Conservation (phyloP, 1,140 invertebrate genomes). For the Drosophila hydei region DNA sequence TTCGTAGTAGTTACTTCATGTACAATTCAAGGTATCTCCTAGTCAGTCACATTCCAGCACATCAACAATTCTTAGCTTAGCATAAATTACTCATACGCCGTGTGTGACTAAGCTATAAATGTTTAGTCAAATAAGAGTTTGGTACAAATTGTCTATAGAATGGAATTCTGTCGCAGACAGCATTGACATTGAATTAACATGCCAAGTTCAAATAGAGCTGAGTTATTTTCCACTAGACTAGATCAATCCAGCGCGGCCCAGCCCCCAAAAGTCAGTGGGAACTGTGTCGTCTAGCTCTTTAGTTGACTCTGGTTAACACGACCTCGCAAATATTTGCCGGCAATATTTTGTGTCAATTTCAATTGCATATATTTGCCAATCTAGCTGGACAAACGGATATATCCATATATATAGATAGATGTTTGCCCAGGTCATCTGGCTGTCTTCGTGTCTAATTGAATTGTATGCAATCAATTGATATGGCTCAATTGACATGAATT, state of each 20-base stretch:
- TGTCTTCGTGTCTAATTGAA: conserved; percentile 37
- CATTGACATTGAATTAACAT: conserved; percentile 12
- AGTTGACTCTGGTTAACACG: conserved; percentile 26
- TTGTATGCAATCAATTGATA: conserved; percentile 49
- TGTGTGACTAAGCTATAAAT: conserved; percentile 51
- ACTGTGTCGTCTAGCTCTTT: conserved; percentile 20
- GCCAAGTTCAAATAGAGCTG: conserved; percentile 3
- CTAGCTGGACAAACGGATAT: not conserved
- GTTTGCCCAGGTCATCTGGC: conserved; percentile 12
- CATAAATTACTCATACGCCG: conserved; percentile 67
- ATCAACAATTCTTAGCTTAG: not conserved
- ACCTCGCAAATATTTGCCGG: conserved; percentile 20
- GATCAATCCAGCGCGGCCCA: not conserved
- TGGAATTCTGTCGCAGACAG: too few species aligned
- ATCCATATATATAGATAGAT: not conserved
- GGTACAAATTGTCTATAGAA: not conserved
- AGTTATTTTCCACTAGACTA: conserved; percentile 27
- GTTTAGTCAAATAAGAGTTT: conserved; percentile 11
- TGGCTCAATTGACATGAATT: conserved; percentile 43
- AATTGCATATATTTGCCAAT: conserved; percentile 39
- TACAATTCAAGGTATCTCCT: too few species aligned
- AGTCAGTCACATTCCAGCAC: too few species aligned
- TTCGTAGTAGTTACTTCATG: too few species aligned
- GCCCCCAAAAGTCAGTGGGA: not conserved
- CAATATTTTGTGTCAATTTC: conserved; percentile 28